Conservation (phyloP, 2,797 vertebrate species). For the Takifugu rubripes region DNA sequence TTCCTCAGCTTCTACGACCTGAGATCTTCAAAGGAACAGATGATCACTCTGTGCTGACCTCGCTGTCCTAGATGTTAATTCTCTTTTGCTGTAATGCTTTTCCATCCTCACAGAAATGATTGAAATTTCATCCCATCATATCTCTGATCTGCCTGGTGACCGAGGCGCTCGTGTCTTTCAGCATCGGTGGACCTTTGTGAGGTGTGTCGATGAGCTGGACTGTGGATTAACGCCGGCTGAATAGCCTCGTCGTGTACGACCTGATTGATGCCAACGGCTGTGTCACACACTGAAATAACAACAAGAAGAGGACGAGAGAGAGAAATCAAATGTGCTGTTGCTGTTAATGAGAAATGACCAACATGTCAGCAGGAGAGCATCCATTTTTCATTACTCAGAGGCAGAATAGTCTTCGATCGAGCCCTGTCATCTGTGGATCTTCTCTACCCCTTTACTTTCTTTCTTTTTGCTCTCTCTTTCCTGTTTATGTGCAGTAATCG, state of each 20-base stretch:
- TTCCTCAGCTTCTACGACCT: too few relatives aligned
- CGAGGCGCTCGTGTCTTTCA: slow-evolving; percentile 28
- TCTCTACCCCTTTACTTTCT: background rate
- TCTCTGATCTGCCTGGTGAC: slow-evolving; percentile 24
- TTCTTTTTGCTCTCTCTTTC: too few relatives aligned
- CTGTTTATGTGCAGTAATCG: too few relatives aligned
- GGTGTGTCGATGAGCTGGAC: slow-evolving; percentile 35
- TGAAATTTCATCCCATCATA: slow-evolving; percentile 18
- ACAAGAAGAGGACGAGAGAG: slow-evolving; percentile 7
- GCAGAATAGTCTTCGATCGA: too few relatives aligned
- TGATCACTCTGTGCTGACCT: too few relatives aligned
- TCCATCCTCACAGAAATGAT: slow-evolving; percentile 7
- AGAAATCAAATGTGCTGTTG: slow-evolving; percentile 32
- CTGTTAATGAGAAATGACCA: slow-evolving; percentile 55
- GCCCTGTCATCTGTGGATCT: background rate
- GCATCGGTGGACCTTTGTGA: slow-evolving; percentile 43
- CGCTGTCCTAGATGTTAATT: background rate
- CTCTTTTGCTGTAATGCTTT: slow-evolving; percentile 2
- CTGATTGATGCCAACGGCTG: slow-evolving; percentile 42
- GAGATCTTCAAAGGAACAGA: too few relatives aligned
- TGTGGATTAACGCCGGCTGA: slow-evolving; percentile 41
- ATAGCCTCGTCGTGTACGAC: slow-evolving; percentile 45
- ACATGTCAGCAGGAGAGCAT: slow-evolving; percentile 37
- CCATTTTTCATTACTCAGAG: slow-evolving; percentile 24
- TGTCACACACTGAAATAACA: slow-evolving; percentile 25